Base-by-base conservation (phyloP, 2,113 vertebrate species). In the Rhipidura dahli region DNA sequence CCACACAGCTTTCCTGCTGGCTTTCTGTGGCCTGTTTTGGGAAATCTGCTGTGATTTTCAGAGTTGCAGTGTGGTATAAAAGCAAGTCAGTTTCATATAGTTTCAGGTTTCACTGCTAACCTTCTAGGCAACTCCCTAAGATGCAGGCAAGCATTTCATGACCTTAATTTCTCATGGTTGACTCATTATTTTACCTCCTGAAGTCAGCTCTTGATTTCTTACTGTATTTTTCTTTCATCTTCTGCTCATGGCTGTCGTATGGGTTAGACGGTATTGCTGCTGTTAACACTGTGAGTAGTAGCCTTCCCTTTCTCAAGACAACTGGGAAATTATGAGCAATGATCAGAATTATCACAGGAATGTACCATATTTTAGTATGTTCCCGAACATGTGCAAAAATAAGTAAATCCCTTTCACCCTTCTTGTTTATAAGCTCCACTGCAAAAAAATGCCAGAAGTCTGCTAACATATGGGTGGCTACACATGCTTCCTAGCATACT, bases 101-200 rank as follows among this genome's bases (percentile, higher is more conserved):
- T 92, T 88, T 94, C 90, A 64, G 28, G 44, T 94, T 97, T 95
- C 86, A 53, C 16, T 94, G 56, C 31, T 89, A 86, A 68, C 35
- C 35, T 86, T 91, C 59, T 81, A 92, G 61, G 79, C 81, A 90
- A 19, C n/a, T 86, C 70, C 45, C 40, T 60, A 54, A 90, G 63
- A 93, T 71, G 33, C 27, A 83, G 64, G 30, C 71, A 94, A 73
- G 21, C 5, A 59, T 54, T 90, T 89, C 57, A 76, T 85, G 54
- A 86, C 68, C 54, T 60, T 72, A 45, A 87, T 83, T 93, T 90
- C 68, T 75, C 57, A 76, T 30, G 31, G 35, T 59, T 96, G 83
- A 95, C 24, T 96, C 94, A 90, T 81, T 90, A 77, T 95, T 79
- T n/a, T 81, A 61, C 65, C 69, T 95, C 65, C 61, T 90, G 39